Base-by-base conservation (phyloP, 2,797 vertebrate species). In the Esox masquinongy region DNA sequence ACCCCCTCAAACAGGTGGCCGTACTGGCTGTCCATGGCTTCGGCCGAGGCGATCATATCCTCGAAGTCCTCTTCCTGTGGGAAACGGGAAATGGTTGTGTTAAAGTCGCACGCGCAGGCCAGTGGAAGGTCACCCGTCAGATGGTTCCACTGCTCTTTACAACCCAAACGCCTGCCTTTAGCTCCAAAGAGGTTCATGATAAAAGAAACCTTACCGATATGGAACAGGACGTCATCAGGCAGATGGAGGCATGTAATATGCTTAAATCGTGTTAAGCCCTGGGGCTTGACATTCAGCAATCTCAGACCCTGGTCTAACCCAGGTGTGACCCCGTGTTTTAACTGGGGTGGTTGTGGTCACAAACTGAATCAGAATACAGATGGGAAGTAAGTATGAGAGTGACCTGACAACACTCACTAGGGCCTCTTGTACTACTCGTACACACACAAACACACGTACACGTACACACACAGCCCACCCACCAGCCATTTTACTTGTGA, bases 1-100 rank as follows among this genome's bases (percentile, higher is more conserved):
- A 95, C 93, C 90, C 94, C 95, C 86, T 98, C 96, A 72, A 98
- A 97, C 86, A 97, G 93, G 89, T 96, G 94, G 47, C 94, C 93
- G 0, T 94, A 95, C 72, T 95, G 95, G 79, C 72, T 90, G 88
- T 97, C 96, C 93, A 96, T 96, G 81, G 91, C 86, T 36, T 96
- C 94, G 75, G 95, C 95, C 74, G 86, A 93, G 85, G 89, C 88
- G 77, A 97, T 95, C 96, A 99, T 98, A 80, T 96, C 95, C 68
- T 96, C 92, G 83, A 98, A 97, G 77, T 99, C 96, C 88, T 95
- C 96, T 84, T 99, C 97, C 97, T 99, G 90, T 77, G 88, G 82
- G 47, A 76, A 66, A 26, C 78, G 39, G 53, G 7, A 2, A 9
- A 53, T 72, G 43, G 70, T 76, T 78, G 69, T 49, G 34, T 43